These are phyloP conservation scores for Parus major DNA, from an alignment of 2,113 vertebrate species.

Conservation along the genomic window DNA sequence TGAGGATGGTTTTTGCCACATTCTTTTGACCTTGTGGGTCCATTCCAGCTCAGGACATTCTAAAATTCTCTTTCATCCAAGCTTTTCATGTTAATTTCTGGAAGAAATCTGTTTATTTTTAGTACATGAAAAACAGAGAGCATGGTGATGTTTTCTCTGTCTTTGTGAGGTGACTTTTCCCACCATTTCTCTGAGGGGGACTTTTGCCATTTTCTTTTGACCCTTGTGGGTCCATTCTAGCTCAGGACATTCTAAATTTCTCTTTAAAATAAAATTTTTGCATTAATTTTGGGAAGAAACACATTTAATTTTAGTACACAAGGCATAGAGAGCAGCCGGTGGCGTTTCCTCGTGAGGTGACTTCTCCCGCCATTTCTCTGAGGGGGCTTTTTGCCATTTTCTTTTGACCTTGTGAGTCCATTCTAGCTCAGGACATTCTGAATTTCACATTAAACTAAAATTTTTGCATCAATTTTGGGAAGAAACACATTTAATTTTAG, in stretches of 20 bases:
- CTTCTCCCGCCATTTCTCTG: background rate
- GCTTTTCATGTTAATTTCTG: background rate
- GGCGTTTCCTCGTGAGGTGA: background rate
- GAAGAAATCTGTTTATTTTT: background rate
- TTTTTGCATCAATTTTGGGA: too few relatives aligned
- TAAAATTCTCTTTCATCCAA: too few relatives aligned
- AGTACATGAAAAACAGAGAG: rapidly evolving
- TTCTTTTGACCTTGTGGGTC: background rate
- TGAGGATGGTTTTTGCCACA: background rate
- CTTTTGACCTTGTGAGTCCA: background rate
- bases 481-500: too few relatives aligned
- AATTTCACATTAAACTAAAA: too few relatives aligned
- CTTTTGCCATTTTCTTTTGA: background rate
- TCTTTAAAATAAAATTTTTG: rapidly evolving
- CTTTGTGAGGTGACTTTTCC: rapidly evolving
- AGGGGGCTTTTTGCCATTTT: background rate
- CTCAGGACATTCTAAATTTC: background rate
- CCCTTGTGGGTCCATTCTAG: too few relatives aligned
- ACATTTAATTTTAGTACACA: too few relatives aligned
- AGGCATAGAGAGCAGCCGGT: rapidly evolving
- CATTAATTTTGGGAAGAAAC: background rate
- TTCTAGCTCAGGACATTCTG: too few relatives aligned
- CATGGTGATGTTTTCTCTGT: rapidly evolving
- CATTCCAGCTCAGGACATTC: background rate
- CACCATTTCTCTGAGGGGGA: background rate